Evolutionary conservation across 2,888 invertebrate genomes (phyloP).

Genomic region (Netelia virgata): DNA sequence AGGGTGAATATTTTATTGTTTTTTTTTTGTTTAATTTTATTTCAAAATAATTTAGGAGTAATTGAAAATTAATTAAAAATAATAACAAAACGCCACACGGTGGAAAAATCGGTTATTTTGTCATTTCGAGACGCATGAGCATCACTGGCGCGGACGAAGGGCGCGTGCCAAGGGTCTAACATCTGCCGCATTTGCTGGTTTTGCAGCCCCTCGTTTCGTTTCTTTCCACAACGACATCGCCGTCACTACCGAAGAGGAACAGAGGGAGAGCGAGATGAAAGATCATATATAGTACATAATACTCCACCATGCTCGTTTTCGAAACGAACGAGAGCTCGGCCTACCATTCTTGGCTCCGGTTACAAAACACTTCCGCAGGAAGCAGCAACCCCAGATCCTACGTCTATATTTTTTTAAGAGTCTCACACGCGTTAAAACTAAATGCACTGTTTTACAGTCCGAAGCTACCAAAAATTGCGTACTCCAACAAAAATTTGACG

Average conservation of each 20-base stretch:
- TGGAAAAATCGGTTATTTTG: constrained; percentile 49
- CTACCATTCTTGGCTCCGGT: constrained; percentile 73
- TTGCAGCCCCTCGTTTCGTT: constrained; percentile 77
- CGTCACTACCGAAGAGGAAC: constrained; percentile 57
- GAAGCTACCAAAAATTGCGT: not conserved
- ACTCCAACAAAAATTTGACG: not conserved
- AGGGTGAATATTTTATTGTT: too few relatives aligned
- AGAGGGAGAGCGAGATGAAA: not conserved
- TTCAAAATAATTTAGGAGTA: too few relatives aligned
- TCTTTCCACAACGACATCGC: constrained; percentile 75
- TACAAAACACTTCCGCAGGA: constrained; percentile 84
- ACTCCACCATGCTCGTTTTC: constrained; percentile 50
- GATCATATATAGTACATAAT: constrained; percentile 3
- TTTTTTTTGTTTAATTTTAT: too few relatives aligned
- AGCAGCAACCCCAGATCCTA: constrained; percentile 76
- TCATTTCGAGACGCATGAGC: constrained; percentile 72
- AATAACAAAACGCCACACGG: not conserved
- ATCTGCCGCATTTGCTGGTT: constrained; percentile 81
- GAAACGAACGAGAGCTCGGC: constrained; percentile 63
- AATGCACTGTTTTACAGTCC: constrained; percentile 3
- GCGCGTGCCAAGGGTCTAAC: constrained; percentile 83
- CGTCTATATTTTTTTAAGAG: constrained; percentile 43
- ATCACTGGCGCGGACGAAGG: constrained; percentile 78
- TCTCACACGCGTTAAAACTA: constrained; percentile 2
- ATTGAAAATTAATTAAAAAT: too few relatives aligned